Percentiles rank a stretch among this genome's conserved stretches.
phyloP scores from a whole-genome alignment of 2,113 vertebrate species.

The Ceratotherium simum region DNA sequence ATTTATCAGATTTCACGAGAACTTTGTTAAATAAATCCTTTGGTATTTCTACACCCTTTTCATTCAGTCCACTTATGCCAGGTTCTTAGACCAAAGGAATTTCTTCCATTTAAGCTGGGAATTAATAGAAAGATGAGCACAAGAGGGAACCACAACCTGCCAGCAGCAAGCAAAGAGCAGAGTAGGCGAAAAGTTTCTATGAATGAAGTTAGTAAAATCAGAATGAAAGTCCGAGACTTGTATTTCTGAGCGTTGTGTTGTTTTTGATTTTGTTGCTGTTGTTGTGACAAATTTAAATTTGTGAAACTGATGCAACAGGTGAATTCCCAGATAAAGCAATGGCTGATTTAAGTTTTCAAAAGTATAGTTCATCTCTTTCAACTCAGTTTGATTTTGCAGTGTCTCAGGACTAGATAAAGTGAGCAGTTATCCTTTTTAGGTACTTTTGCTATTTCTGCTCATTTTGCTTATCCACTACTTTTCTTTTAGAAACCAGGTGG shows the following conservation, averaged over 20 bases:
- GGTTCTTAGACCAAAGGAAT: neutral
- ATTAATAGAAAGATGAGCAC: neutral
- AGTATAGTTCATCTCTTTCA: neutral
- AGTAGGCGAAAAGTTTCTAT: neutral
- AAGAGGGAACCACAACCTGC: neutral
- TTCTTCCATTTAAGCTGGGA: neutral
- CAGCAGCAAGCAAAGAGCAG: neutral
- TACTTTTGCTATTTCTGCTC: neutral
- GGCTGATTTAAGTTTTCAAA: neutral
- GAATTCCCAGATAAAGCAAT: neutral
- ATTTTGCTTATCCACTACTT: neutral
- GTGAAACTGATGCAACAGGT: neutral
- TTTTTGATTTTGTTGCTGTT: neutral
- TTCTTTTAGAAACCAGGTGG: neutral
- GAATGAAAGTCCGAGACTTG: neutral
- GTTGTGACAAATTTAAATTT: neutral
- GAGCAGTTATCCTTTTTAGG: neutral
- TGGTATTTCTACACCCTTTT: neutral
- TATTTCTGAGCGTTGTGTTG: neutral
- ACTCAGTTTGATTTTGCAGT: neutral
- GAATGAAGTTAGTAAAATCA: neutral
- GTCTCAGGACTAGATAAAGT: neutral
- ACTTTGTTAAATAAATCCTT: neutral
- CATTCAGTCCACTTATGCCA: neutral
- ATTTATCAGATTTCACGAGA: slow-evolving; percentile 45